Evolutionary conservation across 2,113 vertebrate species (phyloP), one percentile per base, ranked within the genome.

Genomic region (Melanostigma gelatinosum): DNA sequence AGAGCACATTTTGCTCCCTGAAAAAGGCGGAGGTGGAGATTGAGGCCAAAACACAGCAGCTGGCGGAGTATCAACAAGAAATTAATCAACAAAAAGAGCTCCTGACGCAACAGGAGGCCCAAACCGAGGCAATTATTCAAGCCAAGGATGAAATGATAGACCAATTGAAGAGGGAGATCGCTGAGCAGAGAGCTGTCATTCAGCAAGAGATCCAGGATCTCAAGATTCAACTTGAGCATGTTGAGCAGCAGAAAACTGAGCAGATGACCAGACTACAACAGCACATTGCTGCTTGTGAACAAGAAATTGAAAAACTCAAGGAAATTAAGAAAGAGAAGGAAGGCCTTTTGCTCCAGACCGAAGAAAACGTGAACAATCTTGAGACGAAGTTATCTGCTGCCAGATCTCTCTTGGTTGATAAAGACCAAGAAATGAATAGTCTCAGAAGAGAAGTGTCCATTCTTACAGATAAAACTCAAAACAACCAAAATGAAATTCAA

Each of bases 341-440:
- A 84, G 91, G 94, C 3, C 85, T 95, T 75, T 85, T 95, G 2
- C 0, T 85, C 0, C 94, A 94, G 0, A 93, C 96, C 67, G 86
- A 90, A 0, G 93, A 94, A 80, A 93, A 90, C 11, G 84, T 96
- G 67, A 91, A 94, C 29, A 12, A 91, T n/a, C 93, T 97, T 13
- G 95, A 96, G 88, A 77, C 86, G 0, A 95, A 95, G 76, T 93
- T 95, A 8, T 92, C 93, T 50, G 94, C 93, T 0, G 94, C 85
- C 0, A 93, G 89, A 0, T 93, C 94, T 32, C 87, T 95, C 0
- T 92, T 96, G 0, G 91, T 87, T 55, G 84, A 87, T 34, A 93
- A 87, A 78, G 90, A 92, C n/a, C 73, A 86, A 64, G 52, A 90
- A 66, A 84, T 94, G 29, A 69, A 36, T 10, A 22, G 11, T 12